Evolutionary conservation across 2,888 invertebrate genomes (phyloP).

Genomic region (Hirtodrosophila cameraria): DNA sequence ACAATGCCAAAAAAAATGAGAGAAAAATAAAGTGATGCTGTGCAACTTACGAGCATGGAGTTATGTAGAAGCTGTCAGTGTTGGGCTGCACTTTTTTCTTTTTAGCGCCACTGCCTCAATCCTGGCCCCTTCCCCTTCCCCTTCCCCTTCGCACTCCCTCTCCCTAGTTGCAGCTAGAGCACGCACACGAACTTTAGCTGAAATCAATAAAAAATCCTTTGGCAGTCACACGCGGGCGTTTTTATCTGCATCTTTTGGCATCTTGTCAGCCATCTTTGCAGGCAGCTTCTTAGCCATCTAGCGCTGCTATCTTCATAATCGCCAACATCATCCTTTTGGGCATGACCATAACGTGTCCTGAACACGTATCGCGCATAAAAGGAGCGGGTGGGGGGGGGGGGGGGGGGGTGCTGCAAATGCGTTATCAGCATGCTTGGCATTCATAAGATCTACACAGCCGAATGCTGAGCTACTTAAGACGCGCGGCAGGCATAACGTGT

Average conservation of each 20-base stretch:
- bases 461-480: slow-evolving; percentile 68
- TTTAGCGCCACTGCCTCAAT: too few species aligned
- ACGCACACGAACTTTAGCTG: slow-evolving; percentile 47
- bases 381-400: not conserved
- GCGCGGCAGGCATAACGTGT: slow-evolving; percentile 32
- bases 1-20: slow-evolving; percentile 56
- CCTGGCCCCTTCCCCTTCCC: too few species aligned
- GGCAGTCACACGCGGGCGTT: slow-evolving; percentile 48
- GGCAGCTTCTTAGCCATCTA: slow-evolving; percentile 39
- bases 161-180: slow-evolving; percentile 4
- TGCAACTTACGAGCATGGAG: slow-evolving; percentile 1
- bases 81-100: slow-evolving; percentile 12
- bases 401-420: slow-evolving; percentile 30
- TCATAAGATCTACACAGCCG: slow-evolving; percentile 68
- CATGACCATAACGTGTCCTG: slow-evolving; percentile 66
- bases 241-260: slow-evolving; percentile 51
- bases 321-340: slow-evolving; percentile 68
- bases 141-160: too few species aligned
- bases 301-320: slow-evolving; percentile 67
- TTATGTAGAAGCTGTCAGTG: not conserved
- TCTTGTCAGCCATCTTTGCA: slow-evolving; percentile 28
- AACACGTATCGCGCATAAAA: slow-evolving; percentile 67
- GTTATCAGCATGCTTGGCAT: slow-evolving; percentile 75
- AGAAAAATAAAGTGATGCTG: too few species aligned
- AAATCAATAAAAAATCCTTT: slow-evolving; percentile 65